These are phyloP conservation scores for Rhynchophorus ferrugineus DNA, from an alignment of 1,140 invertebrate species.

Conservation along the genomic window DNA sequence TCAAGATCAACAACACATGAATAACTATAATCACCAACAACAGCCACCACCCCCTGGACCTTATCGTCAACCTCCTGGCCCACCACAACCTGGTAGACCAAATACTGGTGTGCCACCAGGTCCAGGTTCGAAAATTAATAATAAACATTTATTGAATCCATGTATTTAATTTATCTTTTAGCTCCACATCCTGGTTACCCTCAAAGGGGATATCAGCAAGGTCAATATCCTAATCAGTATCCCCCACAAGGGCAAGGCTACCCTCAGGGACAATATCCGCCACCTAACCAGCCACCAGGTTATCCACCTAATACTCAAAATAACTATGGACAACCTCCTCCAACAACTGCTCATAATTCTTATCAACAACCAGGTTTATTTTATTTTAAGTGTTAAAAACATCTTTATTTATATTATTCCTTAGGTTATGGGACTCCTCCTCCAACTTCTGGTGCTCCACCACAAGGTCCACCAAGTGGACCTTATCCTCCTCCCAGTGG, in stretches of 20 bases:
- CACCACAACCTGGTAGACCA: conserved; percentile 23
- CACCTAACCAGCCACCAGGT: conserved; percentile 37
- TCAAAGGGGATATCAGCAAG: conserved; percentile 48
- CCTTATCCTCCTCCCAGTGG: conserved; percentile 38
- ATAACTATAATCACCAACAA: conserved; percentile 47
- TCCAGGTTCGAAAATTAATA: conserved; percentile 26
- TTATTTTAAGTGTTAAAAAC: neutral
- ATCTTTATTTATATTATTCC: neutral
- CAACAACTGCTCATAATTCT: conserved; percentile 36
- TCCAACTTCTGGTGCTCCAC: conserved; percentile 23
- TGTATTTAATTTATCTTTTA: conserved; percentile 1
- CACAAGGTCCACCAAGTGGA: conserved; percentile 23
- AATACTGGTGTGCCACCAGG: conserved; percentile 28
- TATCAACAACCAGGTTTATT: conserved; percentile 36
- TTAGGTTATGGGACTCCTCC: conserved; percentile 34
- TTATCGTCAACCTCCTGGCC: conserved; percentile 36
- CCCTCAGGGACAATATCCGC: conserved; percentile 44
- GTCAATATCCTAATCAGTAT: conserved; percentile 46
- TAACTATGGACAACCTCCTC: conserved; percentile 42
- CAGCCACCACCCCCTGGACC: conserved; percentile 42
- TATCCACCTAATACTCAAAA: conserved; percentile 46
- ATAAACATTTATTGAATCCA: neutral
- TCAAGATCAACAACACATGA: conserved; percentile 48
- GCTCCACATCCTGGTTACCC: conserved; percentile 48
- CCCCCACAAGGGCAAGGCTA: conserved; percentile 43